These are phyloP conservation scores for Hucho hucho DNA, from an alignment of 2,113 vertebrate species.

Conservation along the genomic window DNA sequence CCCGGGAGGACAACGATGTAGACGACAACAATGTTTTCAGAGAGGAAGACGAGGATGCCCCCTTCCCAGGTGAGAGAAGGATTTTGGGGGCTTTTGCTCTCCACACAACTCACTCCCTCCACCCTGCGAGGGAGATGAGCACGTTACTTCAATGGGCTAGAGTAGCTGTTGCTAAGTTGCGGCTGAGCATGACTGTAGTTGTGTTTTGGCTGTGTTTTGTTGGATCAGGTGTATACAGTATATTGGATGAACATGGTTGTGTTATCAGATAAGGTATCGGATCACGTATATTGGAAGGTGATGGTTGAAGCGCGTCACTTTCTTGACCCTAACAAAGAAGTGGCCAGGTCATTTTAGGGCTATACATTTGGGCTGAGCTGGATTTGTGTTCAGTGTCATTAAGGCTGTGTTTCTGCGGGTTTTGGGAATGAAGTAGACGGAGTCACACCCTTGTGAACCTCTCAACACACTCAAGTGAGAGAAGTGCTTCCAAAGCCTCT, in stretches of 20 bases:
- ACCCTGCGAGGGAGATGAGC: no score
- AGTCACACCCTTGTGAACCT: not conserved
- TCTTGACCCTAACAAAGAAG: no score
- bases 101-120: no score
- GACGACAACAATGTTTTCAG: slow-evolving; percentile 54
- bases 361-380: not conserved
- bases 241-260: no score
- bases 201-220: not conserved
- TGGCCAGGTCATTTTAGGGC: no score
- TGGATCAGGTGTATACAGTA: no score
- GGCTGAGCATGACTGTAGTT: not conserved
- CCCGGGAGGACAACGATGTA: slow-evolving; percentile 51
- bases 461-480: not conserved
- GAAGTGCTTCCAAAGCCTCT: not conserved
- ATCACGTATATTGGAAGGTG: no score
- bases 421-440: not conserved
- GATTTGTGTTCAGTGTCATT: not conserved
- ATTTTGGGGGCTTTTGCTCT: not conserved
- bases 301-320: no score
- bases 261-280: no score
- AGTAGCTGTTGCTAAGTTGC: not conserved
- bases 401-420: not conserved
- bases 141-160: not conserved
- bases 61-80: slow-evolving; percentile 42
- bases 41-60: slow-evolving; percentile 52